These are phyloP conservation scores for Syrmaticus mikado DNA, from an alignment of 2,113 vertebrate genomes.

Conservation along the genomic window DNA sequence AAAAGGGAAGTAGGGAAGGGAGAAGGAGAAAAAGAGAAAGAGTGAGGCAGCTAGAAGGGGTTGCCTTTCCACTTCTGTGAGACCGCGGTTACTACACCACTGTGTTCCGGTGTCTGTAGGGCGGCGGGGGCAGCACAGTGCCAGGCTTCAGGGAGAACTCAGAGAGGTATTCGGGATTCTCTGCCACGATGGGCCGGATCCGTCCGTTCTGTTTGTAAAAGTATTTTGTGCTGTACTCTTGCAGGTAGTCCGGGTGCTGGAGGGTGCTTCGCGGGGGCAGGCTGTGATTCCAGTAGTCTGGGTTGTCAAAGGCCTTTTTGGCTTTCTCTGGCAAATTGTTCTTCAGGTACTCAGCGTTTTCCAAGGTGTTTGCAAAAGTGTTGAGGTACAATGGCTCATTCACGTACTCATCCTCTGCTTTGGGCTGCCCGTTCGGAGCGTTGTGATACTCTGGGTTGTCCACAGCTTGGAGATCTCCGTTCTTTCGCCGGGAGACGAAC, in stretches of 20 bases:
- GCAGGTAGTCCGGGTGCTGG: constrained; percentile 90
- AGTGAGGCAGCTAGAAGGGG: constrained; percentile 57
- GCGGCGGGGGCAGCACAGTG: constrained; percentile 92
- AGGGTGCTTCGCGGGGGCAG: constrained; percentile 88
- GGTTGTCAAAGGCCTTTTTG: constrained; percentile 98
- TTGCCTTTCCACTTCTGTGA: constrained; percentile 37
- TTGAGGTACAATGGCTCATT: constrained; percentile 96
- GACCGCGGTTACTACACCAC: constrained; percentile 86
- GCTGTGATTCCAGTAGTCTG: constrained; percentile 98
- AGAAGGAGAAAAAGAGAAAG: neutral
- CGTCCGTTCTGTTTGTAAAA: constrained; percentile 97
- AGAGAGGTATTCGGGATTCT: constrained; percentile 95
- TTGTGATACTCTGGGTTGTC: constrained; percentile 95
- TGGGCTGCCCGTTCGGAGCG: constrained; percentile 84
- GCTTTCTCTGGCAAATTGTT: constrained; percentile 89
- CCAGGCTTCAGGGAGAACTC: constrained; percentile 94
- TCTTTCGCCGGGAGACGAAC: constrained; percentile 92
- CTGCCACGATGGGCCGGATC: constrained; percentile 90
- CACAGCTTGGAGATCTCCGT: constrained; percentile 90
- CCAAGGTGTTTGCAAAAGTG: constrained; percentile 86
- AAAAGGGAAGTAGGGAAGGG: neutral
- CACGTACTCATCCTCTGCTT: constrained; percentile 91
- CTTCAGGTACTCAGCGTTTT: constrained; percentile 86
- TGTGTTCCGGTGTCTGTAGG: constrained; percentile 97
- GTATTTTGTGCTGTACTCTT: constrained; percentile 92